A percentile compares a stretch with the other conserved stretches of the same genome.
These are phyloP conservation scores for Pseudochirops cupreus DNA, from an alignment of 2,797 vertebrate species.

Conservation along the genomic window DNA sequence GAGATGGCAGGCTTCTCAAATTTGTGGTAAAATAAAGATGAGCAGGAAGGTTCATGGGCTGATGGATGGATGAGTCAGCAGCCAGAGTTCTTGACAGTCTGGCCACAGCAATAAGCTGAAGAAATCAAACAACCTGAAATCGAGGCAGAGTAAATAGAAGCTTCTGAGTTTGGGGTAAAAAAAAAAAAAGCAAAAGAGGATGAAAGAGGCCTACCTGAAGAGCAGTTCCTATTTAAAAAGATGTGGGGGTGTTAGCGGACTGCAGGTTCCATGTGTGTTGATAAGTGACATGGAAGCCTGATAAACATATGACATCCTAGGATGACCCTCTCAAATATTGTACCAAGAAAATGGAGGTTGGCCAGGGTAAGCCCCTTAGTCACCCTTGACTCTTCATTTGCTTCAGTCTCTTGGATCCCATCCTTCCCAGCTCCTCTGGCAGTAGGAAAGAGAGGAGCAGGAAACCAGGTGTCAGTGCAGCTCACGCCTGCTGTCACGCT, in stretches of 20 bases:
- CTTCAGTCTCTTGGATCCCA: too few species aligned
- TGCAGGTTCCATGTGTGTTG: too few species aligned
- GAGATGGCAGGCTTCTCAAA: neutral
- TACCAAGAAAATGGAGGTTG: too few species aligned
- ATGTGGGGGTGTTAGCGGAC: too few species aligned
- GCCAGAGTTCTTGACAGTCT: neutral
- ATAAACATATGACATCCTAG: too few species aligned
- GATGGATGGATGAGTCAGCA: neutral
- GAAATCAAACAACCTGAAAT: neutral
- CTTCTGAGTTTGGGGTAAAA: neutral
- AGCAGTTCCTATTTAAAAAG: too few species aligned
- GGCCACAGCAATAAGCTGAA: neutral
- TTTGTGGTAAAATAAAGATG: neutral
- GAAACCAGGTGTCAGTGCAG: neutral
- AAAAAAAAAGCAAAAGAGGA: neutral
- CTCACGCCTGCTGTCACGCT: too few species aligned
- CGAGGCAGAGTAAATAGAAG: neutral
- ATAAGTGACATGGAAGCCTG: too few species aligned
- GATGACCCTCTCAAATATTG: too few species aligned
- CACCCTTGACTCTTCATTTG: too few species aligned
- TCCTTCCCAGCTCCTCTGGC: neutral
- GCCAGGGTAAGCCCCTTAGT: too few species aligned
- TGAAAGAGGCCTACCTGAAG: neutral
- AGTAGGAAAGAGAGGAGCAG: neutral
- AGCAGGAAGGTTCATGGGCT: neutral